Base-by-base conservation (phyloP, 2,797 vertebrate species). In the Oreonectes daqikongensis region DNA sequence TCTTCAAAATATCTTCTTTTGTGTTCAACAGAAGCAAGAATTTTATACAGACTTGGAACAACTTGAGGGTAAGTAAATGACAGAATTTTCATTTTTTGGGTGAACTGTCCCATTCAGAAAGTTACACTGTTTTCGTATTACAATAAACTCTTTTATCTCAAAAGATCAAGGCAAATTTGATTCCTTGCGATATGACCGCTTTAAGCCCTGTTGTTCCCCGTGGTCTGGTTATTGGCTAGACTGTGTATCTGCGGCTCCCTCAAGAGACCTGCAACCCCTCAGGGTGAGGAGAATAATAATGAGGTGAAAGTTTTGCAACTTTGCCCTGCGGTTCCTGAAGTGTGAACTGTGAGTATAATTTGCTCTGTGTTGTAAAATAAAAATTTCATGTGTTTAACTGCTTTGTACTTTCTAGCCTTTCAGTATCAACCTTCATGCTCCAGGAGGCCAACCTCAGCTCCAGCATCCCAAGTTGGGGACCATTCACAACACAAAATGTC, bases 141-240 rank as follows among this genome's bases (percentile, higher is more conserved):
- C 28, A 52, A n/a, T 38, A 1, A 63, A 8, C 57, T 38, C 28
- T 72, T 63, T 63, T 14, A 72, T 72, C 70, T 72, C 4, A 35
- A 22, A 48, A 72, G n/a, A 48, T 61, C 28, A 72, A 72, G 30
- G n/a, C 11, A 22, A 15, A 35, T 48, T 26, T 12, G 0, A 63
- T 63, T 38, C 20, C 5, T 18, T n/a, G 50, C 30, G 5, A 50
- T 63, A 18, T 50, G 40, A 50, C 57, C 28, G 9, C 28, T 50
- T 72, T 63, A 53, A 22, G 50, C 50, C 48, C 20, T 22, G 50
- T 12, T 53, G 50, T 53, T 53, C 20, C 50, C 20, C 1, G 20
- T 53, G 50, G 50, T 20, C 50, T 53, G n/a, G 50, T 53, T 53
- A 53, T 53, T 12, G 50, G 20, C 10, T 53, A 53, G 20, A 5